Conservation (phyloP, 1,140 invertebrate species). For the Carposina sasakii region DNA sequence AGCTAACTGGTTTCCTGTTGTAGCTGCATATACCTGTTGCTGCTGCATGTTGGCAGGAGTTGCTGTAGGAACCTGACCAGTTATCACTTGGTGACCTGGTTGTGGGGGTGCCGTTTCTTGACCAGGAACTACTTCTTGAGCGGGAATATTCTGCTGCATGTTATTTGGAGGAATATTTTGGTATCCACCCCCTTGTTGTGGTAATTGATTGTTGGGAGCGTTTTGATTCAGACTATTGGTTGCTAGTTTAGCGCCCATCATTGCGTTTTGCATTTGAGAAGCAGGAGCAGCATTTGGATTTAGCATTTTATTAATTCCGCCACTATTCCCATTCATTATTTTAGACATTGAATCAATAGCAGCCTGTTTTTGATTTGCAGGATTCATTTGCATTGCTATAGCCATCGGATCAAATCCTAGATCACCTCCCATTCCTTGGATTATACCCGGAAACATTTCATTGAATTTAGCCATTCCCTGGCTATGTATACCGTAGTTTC, state of each 20-base stretch:
- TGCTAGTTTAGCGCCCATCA: not conserved
- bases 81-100: too few species aligned
- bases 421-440: constrained; percentile 43
- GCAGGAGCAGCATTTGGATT: constrained; percentile 12
- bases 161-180: too few species aligned
- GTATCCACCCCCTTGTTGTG: too few species aligned
- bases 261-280: constrained; percentile 1
- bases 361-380: constrained; percentile 50
- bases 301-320: constrained; percentile 14
- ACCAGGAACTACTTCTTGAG: too few species aligned
- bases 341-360: constrained; percentile 47
- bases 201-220: too few species aligned
- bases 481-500: constrained; percentile 32
- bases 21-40: too few species aligned
- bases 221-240: not conserved
- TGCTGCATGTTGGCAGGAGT: too few species aligned
- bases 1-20: too few species aligned
- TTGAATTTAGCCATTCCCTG: constrained; percentile 54
- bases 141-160: too few species aligned
- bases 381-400: constrained; percentile 66
- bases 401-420: constrained; percentile 62
- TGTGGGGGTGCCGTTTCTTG: too few species aligned
- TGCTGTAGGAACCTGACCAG: too few species aligned
- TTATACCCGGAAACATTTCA: constrained; percentile 60
- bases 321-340: constrained; percentile 34